Base-by-base conservation (phyloP, 92 coral and sea anemone species). In the Epizoanthus scotinus region DNA sequence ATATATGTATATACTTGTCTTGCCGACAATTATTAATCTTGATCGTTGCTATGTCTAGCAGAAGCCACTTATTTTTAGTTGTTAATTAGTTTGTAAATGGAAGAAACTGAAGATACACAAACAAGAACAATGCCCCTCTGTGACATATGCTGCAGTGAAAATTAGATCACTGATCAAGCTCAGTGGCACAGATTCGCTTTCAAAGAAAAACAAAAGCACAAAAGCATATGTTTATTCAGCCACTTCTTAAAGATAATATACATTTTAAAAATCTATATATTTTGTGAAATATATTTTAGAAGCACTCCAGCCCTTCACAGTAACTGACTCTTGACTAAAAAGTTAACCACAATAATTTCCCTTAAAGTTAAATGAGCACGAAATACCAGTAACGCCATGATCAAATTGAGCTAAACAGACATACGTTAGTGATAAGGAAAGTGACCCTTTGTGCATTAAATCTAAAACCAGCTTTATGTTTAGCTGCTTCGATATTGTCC, bases 11-110 rank as follows among this genome's bases (percentile, higher is more conserved):
- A 75, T 75, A n/a, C 36, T 58, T 75, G 18, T 59, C 29, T 75
- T 36, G 18, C 25, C 24, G n/a, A 59, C 14, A 60, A 21, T 75
- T 28, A 55, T 34, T 75, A 10, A 42, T 40, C 81, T 59, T 75
- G 53, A 34, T 75, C 22, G 81, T 75, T 59, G 81, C 81, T 36
- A 75, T 36, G 69, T 54, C 21, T 63, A 22, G 68, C 81, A 58
- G 54, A 57, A 59, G 67, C 66, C 61, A 12, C 20, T 58, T 59
- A 56, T 59, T 58, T 75, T 75, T 38, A 63, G 18, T 58, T 75
- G 22, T 34, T 38, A 0, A 47, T 75, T 24, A 22, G 38, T 56
- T 38, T 75, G 29, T 22, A 42, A 24, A 49, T 25, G 78, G 55
- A 71, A 71, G 54, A 13, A 10, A 10, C 63, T 75, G 20, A 73